Conservation (phyloP, 2,113 vertebrate genomes). For the Atherinomorus stipes region DNA sequence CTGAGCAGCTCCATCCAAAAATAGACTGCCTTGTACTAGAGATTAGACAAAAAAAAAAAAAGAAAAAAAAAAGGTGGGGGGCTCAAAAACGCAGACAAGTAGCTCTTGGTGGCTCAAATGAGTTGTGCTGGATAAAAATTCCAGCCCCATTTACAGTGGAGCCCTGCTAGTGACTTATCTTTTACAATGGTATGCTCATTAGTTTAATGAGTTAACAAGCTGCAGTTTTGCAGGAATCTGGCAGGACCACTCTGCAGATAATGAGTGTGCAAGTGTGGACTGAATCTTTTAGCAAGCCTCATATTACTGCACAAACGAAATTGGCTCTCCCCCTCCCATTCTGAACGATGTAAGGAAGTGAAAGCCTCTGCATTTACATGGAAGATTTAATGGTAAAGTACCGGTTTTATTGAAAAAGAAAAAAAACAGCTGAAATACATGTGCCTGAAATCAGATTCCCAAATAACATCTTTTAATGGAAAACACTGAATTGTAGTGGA, state of each 20-base stretch:
- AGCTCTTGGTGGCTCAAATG: neutral
- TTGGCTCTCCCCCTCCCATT: no score
- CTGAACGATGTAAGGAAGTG: neutral
- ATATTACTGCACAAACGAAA: constrained; percentile 5
- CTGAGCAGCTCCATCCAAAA: constrained; percentile 46
- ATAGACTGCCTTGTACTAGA: constrained; percentile 49
- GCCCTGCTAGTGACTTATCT: neutral
- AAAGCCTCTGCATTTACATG: neutral
- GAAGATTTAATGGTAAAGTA: neutral
- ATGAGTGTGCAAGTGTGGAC: neutral
- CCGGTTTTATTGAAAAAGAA: accelerated
- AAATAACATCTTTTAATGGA: neutral
- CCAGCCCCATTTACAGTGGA: neutral
- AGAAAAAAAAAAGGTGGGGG: constrained; percentile 24
- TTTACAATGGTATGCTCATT: constrained; percentile 9
- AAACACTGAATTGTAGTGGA: neutral
- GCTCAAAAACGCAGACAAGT: constrained; percentile 2
- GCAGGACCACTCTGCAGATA: constrained; percentile 12
- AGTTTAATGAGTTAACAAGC: constrained; percentile 18
- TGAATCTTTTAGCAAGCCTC: neutral
- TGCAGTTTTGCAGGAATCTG: constrained; percentile 25
- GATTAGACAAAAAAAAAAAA: constrained; percentile 8
- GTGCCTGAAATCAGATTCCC: neutral
- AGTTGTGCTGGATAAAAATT: neutral
- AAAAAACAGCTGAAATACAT: neutral